These are phyloP conservation scores for Drosophila kurseongensis DNA, from an alignment of 1,140 invertebrate species.

Conservation along the genomic window DNA sequence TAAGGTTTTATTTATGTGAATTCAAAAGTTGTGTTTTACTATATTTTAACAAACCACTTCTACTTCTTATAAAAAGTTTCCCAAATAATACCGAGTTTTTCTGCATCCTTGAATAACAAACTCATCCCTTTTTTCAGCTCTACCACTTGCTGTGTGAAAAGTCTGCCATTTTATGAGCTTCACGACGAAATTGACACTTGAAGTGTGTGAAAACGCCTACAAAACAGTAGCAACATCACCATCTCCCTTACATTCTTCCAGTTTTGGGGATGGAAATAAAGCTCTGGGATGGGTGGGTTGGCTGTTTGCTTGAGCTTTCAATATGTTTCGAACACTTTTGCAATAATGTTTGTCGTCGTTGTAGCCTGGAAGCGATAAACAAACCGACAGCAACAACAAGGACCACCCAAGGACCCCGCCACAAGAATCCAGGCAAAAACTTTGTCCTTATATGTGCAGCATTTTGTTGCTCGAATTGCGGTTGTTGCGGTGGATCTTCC, in stretches of 20 bases:
- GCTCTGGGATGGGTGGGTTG: background rate
- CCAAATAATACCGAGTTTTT: background rate
- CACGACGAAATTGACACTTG: slow-evolving; percentile 70
- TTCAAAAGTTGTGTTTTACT: no score
- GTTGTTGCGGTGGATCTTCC: slow-evolving; percentile 23
- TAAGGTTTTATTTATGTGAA: no score
- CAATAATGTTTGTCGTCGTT: slow-evolving; percentile 67
- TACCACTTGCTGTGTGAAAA: slow-evolving; percentile 18
- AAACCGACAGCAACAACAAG: slow-evolving; percentile 54
- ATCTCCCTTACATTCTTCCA: slow-evolving; percentile 6
- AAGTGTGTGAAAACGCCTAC: slow-evolving; percentile 49
- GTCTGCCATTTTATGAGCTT: slow-evolving; percentile 68
- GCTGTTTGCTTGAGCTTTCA: slow-evolving; percentile 52
- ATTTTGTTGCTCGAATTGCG: slow-evolving; percentile 68
- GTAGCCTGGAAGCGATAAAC: slow-evolving; percentile 66
- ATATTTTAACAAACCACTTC: background rate
- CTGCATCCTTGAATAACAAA: background rate
- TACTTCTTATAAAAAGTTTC: background rate
- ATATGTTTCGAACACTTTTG: slow-evolving; percentile 78
- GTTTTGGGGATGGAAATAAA: slow-evolving; percentile 12
- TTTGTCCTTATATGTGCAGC: slow-evolving; percentile 73
- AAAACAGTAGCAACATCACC: slow-evolving; percentile 8
- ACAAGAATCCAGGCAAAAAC: slow-evolving; percentile 65
- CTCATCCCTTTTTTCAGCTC: slow-evolving; percentile 2
- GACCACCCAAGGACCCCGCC: slow-evolving; percentile 29